phyloP scores from a whole-genome alignment of 1,140 invertebrate genomes.

The Sycophaga agraensis region DNA sequence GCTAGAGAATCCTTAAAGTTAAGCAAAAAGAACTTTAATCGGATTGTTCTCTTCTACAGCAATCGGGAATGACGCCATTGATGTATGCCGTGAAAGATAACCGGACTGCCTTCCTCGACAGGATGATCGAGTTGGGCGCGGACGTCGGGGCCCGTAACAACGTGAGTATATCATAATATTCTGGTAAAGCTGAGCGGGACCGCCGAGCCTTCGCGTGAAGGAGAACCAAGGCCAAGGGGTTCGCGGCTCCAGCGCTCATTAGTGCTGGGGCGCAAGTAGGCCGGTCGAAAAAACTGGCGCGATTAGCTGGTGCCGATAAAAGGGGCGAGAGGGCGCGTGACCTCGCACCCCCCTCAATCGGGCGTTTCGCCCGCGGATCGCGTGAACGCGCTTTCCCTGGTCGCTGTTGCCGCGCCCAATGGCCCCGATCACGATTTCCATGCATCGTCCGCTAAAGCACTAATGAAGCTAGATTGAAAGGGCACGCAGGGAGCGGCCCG shows the following conservation, averaged over 20 bases:
- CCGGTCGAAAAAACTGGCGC: conserved; percentile 36
- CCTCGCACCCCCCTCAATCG: conserved; percentile 3
- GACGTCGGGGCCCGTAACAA: conserved; percentile 87
- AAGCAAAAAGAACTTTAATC: no score
- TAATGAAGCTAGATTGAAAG: conserved; percentile 49
- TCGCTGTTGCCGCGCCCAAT: conserved; percentile 7
- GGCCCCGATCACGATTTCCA: conserved; percentile 48
- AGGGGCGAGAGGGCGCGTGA: background rate
- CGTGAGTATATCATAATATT: conserved; percentile 70
- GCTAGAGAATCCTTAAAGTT: no score
- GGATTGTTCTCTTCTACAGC: conserved; percentile 58
- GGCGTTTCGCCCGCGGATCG: background rate
- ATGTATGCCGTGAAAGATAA: conserved; percentile 97
- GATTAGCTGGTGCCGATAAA: conserved; percentile 7
- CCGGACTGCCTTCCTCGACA: conserved; percentile 81
- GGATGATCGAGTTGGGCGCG: conserved; percentile 88
- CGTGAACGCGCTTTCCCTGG: background rate
- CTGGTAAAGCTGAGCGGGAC: no score
- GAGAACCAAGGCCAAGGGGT: conserved; percentile 55
- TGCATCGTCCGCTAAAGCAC: conserved; percentile 50
- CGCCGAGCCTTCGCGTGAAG: conserved; percentile 57
- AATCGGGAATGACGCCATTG: conserved; percentile 87
- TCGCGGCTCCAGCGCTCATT: no score
- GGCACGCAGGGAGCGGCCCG: conserved; percentile 13
- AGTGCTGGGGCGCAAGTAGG: background rate